A percentile compares a stretch with the other conserved stretches of the same genome.
These are phyloP conservation scores for Biston betularia DNA, from an alignment of 2,888 invertebrate species.

Conservation along the genomic window DNA sequence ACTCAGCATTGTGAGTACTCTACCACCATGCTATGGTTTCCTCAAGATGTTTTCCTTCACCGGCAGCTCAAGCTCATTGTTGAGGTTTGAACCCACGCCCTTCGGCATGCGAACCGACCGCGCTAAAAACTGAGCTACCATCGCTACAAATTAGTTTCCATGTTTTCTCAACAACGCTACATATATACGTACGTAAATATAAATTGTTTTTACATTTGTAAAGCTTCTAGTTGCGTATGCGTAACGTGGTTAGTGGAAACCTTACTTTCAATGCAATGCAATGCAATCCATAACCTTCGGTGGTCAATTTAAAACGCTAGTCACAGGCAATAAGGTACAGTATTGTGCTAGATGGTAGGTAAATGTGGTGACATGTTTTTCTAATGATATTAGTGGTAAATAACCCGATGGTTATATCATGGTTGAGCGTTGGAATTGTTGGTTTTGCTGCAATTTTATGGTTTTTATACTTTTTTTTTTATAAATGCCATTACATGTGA, in stretches of 20 bases:
- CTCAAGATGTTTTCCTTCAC: too few relatives aligned
- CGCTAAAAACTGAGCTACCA: too few relatives aligned
- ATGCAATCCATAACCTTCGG: constrained; percentile 2
- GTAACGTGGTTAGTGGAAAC: constrained; percentile 44
- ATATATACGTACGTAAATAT: not conserved
- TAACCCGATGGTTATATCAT: not conserved
- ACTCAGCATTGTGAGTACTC: too few relatives aligned
- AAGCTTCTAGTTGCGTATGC: constrained; percentile 32
- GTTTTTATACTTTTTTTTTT: not conserved
- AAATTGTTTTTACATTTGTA: constrained; percentile 30
- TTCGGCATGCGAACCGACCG: too few relatives aligned
- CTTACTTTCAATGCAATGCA: constrained; percentile 24
- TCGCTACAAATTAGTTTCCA: not conserved
- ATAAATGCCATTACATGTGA: too few relatives aligned
- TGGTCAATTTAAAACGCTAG: constrained; percentile 5
- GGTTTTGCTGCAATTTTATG: constrained; percentile 8
- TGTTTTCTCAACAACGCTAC: constrained; percentile 1
- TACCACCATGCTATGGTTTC: too few relatives aligned
- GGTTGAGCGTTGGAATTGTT: not conserved
- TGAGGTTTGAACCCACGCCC: too few relatives aligned
- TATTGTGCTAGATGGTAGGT: not conserved
- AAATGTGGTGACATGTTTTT: constrained; percentile 15
- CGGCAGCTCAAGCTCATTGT: too few relatives aligned
- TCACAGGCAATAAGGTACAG: not conserved
- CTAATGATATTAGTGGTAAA: constrained; percentile 28